phyloP scores from a whole-genome alignment of 2,797 vertebrate genomes.

The Triplophysa yarkandensis region DNA sequence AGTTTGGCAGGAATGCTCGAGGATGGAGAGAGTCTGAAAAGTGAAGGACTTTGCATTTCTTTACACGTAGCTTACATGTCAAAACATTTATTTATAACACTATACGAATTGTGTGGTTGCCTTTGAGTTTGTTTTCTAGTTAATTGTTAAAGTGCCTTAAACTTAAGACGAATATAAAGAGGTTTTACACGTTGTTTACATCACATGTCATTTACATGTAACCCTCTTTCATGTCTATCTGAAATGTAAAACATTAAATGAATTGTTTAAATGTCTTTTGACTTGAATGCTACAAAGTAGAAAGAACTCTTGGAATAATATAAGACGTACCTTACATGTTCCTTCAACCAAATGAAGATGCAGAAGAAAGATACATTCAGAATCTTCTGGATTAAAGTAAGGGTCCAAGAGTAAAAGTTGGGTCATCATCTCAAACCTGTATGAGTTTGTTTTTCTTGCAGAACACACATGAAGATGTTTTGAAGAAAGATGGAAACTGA shows the following conservation, averaged over 20 bases:
- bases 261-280: neutral
- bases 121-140: neutral
- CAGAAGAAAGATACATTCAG: neutral
- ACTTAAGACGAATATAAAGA: neutral
- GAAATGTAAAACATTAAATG: slow-evolving; percentile 3
- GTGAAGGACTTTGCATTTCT: slow-evolving; percentile 65
- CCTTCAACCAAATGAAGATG: neutral
- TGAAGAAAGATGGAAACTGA: too few species aligned
- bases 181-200: slow-evolving; percentile 23
- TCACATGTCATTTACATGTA: slow-evolving; percentile 1
- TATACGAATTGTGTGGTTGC: slow-evolving; percentile 27
- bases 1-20: slow-evolving; percentile 95
- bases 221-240: neutral
- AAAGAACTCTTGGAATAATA: neutral
- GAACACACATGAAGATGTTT: too few species aligned
- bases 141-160: neutral
- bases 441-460: too few species aligned
- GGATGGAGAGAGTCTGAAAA: slow-evolving; percentile 95
- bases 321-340: neutral
- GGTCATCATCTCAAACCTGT: too few species aligned
- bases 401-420: too few species aligned
- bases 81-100: slow-evolving; percentile 63
- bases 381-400: neutral
- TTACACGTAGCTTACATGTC: slow-evolving; percentile 39
- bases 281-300: neutral